phyloP scores from a whole-genome alignment of 2,113 vertebrate species.

The Garra rufa region DNA sequence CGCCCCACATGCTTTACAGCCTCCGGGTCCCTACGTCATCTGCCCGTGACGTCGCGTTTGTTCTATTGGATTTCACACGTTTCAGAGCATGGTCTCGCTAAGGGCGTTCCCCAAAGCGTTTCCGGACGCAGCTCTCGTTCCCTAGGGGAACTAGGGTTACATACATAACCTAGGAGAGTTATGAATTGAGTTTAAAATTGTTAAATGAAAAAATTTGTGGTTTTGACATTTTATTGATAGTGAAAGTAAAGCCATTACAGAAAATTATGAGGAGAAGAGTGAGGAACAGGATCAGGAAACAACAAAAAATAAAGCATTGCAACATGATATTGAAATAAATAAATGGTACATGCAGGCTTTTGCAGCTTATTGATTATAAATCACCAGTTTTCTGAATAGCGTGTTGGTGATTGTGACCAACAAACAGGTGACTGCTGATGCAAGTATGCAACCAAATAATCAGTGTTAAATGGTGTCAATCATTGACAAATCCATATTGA shows the following conservation, averaged over 20 bases:
- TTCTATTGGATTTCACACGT: no score
- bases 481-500: background rate
- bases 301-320: background rate
- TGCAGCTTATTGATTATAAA: conserved; percentile 8
- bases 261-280: background rate
- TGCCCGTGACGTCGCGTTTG: no score
- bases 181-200: no score
- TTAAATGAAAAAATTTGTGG: no score
- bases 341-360: background rate
- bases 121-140: no score
- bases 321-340: background rate
- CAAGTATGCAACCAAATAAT: background rate
- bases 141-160: no score
- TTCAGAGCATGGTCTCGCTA: no score
- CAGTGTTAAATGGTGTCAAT: background rate
- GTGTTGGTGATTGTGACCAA: background rate
- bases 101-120: no score
- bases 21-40: no score
- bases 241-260: background rate
- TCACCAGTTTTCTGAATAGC: background rate
- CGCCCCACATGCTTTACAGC: no score
- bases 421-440: background rate
- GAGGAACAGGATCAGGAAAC: background rate
- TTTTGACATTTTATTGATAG: no score
- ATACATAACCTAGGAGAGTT: no score